Evolutionary conservation across 2,888 invertebrate genomes (phyloP), one percentile per base, ranked within the genome.

Genomic region (Cylindroiulus punctatus): DNA sequence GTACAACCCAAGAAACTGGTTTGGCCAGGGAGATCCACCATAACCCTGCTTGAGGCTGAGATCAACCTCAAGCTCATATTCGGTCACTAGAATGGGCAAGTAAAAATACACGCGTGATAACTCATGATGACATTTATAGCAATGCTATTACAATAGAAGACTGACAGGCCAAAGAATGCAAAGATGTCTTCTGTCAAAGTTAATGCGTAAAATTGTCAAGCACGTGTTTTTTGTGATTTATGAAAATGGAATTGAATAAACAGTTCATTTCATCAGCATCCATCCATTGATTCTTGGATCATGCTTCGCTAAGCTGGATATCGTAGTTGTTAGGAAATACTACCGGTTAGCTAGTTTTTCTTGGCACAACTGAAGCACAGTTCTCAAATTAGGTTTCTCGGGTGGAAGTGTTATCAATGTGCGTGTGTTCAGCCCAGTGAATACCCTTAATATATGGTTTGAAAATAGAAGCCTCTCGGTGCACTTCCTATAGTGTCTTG

Each of bases 361-460:
- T 65, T 65, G 65, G 65, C 65, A 8, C 65, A 65, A 12, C 65
- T 65, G 22, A 26, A 65, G 65, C 65, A 22, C 57, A 22, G 22
- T 65, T 65, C 65, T 65, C 22, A 65, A 65, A 65, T 65, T 65
- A 65, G 65, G 65, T 22, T 22, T 65, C 65, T 65, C 65, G 65
- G 22, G 65, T 65, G 22, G 5, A 57, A 26, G 22, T 65, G 26
- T 65, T 65, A 65, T n/a, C n/a, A 19, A 57, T n/a, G n/a, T 10
- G 7, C 36, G 36, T 7, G 2, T 36, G 36, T 36, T 4, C 7
- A 36, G 36, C 36, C 36, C 36, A 10, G 47, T 22, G 7, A 22
- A 65, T 65, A 65, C 65, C 26, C 65, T 65, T 22, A 36, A 10
- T 26, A 57, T 57, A 65, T 65, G 65, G 65, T 65, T 65, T 65